Evolutionary conservation across 2,888 invertebrate genomes (phyloP), one percentile per base, ranked within the genome.

Genomic region (Philereme vetulata): DNA sequence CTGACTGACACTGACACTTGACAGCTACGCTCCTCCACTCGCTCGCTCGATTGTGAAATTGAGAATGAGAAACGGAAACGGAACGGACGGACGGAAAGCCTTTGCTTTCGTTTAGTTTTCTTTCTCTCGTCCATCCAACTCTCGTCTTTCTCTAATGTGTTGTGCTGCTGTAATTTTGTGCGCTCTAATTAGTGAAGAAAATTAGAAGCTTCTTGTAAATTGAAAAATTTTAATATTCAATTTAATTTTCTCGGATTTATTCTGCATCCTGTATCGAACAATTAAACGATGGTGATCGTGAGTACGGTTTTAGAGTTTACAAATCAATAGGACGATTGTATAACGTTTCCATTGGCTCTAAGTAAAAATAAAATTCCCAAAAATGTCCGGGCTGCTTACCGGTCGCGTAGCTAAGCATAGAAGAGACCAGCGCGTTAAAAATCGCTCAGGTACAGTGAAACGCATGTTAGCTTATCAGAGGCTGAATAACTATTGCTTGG

Each of bases 371-470:
- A 71, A 62, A 65, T 66, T 70, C 58, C 67, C 66, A 64, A 82
- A 76, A 77, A 91, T 91, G 91, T 88, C 90, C 65, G 86, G 86
- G 67, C 80, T 89, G 68, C 78, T 88, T 67, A 79, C 84, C 68
- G 89, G 90, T 69, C 87, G 90, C 61, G 88, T 92, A 66, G 79
- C 82, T 69, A 92, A 90, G 74, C 85, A 78, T 76, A 83, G 81
- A 74, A 85, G 83, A 80, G 80, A 80, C 68, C 84, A 81, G 62
- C 85, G 84, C 66, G 77, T 80, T 74, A 88, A 86, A 79, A 84
- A 75, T 70, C 83, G 85, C 72, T 81, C 88, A 91, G 91, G 91
- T 92, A 88, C 72, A 72, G 68, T 72, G 65, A 75, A 69, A 72
- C 74, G 85, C 84, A 85, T 86, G 85, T 79, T 82, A 78, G 72